Evolutionary conservation across 2,113 vertebrate genomes (phyloP), one percentile per base, ranked within the genome.

Genomic region (Sprattus sprattus): DNA sequence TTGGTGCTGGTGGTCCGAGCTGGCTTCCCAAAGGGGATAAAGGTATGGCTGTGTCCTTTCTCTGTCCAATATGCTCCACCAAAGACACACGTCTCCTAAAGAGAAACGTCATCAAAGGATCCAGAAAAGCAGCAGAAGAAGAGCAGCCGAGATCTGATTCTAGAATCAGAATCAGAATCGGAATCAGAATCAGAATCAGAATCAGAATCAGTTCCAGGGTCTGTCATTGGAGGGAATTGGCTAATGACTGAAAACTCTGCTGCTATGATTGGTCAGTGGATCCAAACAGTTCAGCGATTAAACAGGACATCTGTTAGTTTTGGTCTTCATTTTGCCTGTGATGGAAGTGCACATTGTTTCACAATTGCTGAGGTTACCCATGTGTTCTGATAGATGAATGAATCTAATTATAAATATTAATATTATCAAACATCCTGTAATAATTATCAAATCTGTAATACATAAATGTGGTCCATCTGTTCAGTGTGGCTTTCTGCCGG

Each of bases 1-100:
- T 94, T 97, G 97, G 97, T 98, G 97, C 96, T 98, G 97, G 96
- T 97, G 96, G 96, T 96, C 96, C 89, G 97, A 98, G 95, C 96
- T 96, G 90, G 95, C 95, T 44, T 96, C 95, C 94, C 97, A 97
- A 95, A 91, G 85, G 89, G 92, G 91, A 94, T 71, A 91, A 96
- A 98, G 97, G 97, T 97, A 97, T 90, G 95, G 94, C 93, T 95
- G 93, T 92, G 90, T 91, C 91, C 90, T 88, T 92, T 94, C 88
- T 90, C 91, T 91, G 88, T 93, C 86, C 92, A 85, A 71, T 83
- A 81, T 84, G 71, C 75, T 75, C 28, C 81, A 78, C 25, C 13
- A 46, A 39, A 85, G 81, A 82, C 49, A 83, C 39, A 84, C 52
- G 39, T 39, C 39, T 39, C 39, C 39, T 39, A 39, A 2, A 39